A percentile compares a stretch with the other conserved stretches of the same genome.
Evolutionary conservation across 1,140 invertebrate genomes (phyloP).

Genomic region (Aphelenchoides besseyi): DNA sequence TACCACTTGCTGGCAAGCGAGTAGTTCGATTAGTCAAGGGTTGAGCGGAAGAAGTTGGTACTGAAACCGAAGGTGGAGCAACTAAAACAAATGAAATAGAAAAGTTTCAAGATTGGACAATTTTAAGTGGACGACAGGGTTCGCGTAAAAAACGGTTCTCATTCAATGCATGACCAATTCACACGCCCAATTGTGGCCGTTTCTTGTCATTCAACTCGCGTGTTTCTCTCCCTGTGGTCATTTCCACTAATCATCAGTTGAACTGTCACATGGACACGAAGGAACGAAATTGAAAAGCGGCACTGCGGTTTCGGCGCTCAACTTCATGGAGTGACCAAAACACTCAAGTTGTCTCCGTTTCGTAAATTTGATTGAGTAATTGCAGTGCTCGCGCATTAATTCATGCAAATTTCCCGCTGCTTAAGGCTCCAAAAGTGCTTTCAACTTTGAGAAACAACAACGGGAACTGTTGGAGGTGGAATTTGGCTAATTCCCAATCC

Average conservation of each 20-base stretch:
- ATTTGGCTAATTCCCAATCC: neutral
- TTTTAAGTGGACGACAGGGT: neutral
- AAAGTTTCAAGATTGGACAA: no score
- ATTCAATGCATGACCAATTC: neutral
- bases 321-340: neutral
- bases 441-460: neutral
- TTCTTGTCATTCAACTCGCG: neutral
- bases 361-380: neutral
- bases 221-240: neutral
- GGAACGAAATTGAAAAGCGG: neutral
- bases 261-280: no score
- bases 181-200: neutral
- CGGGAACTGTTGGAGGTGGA: no score
- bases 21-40: neutral
- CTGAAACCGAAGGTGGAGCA: neutral
- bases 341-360: constrained; percentile 1
- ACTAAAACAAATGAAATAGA: neutral
- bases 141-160: neutral
- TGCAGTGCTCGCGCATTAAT: neutral
- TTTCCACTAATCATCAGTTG: neutral
- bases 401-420: constrained; percentile 2
- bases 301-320: neutral
- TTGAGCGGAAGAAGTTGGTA: neutral
- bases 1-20: neutral
- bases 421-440: no score